These are phyloP conservation scores for Fulica atra DNA, from an alignment of 2,113 vertebrate species.

Conservation along the genomic window DNA sequence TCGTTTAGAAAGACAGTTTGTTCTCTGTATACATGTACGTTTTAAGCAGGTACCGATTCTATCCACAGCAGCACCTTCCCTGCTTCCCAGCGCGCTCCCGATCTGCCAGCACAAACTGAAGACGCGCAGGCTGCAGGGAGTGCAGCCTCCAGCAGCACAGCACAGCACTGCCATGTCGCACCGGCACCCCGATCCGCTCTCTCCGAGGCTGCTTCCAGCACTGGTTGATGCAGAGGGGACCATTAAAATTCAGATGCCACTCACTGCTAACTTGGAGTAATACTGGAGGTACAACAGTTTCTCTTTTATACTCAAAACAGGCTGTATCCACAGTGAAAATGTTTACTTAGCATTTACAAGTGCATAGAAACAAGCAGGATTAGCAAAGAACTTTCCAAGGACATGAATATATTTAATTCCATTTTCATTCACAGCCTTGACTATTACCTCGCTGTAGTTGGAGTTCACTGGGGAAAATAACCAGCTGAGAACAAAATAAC, in stretches of 20 bases:
- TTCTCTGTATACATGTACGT: background rate
- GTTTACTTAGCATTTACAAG: background rate
- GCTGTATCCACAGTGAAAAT: background rate
- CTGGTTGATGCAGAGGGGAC: background rate
- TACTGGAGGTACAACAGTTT: background rate
- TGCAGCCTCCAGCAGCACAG: background rate
- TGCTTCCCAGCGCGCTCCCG: background rate
- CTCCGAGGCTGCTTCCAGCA: background rate
- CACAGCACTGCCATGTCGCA: background rate
- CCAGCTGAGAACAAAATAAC: background rate
- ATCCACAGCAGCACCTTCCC: background rate
- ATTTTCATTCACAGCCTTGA: background rate
- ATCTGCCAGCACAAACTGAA: background rate
- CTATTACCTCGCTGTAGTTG: background rate
- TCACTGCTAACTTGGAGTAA: background rate
- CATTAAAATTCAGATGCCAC: background rate
- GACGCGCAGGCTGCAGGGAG: background rate
- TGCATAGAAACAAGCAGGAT: background rate
- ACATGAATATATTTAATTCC: background rate
- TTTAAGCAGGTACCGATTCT: slow-evolving; percentile 56
- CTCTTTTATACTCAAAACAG: background rate
- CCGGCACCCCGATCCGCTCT: accelerated
- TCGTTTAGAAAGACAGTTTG: slow-evolving; percentile 37
- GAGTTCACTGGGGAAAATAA: background rate
- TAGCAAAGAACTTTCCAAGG: slow-evolving; percentile 44